Percentiles rank a stretch among this genome's conserved stretches.
phyloP scores from a whole-genome alignment of 2,113 vertebrate species.

The Paramisgurnus dabryanus region DNA sequence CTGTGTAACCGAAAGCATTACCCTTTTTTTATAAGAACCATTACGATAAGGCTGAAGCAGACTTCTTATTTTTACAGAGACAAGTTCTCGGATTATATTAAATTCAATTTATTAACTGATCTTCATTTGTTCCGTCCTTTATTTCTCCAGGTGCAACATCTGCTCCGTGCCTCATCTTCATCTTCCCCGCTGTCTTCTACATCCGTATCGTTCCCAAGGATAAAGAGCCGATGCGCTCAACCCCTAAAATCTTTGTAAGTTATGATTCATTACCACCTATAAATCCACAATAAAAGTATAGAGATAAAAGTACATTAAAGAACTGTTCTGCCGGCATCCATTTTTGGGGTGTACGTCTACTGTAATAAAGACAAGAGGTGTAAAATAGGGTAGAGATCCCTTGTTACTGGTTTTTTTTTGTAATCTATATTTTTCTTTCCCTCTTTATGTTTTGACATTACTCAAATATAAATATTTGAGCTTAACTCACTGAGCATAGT shows the following conservation, averaged over 20 bases:
- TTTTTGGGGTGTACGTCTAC: background rate
- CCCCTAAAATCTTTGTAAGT: constrained; percentile 89
- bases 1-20: background rate
- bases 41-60: too few relatives aligned
- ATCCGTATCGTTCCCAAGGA: constrained; percentile 94
- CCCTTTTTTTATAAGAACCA: too few relatives aligned
- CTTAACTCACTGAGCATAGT: too few relatives aligned
- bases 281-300: too few relatives aligned
- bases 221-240: constrained; percentile 85
- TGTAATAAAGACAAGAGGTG: too few relatives aligned
- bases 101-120: background rate
- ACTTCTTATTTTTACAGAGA: too few relatives aligned
- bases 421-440: too few relatives aligned
- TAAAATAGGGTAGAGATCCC: too few relatives aligned
- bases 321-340: background rate
- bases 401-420: too few relatives aligned
- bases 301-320: background rate
- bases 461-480: too few relatives aligned
- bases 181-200: constrained; percentile 97
- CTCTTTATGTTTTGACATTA: too few relatives aligned
- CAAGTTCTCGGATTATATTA: too few relatives aligned
- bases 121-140: constrained; percentile 18
- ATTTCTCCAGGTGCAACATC: constrained; percentile 89
- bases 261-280: background rate
- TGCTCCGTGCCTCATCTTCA: constrained; percentile 97